phyloP scores from a whole-genome alignment of 1,140 invertebrate species.

The Maconellicoccus hirsutus region DNA sequence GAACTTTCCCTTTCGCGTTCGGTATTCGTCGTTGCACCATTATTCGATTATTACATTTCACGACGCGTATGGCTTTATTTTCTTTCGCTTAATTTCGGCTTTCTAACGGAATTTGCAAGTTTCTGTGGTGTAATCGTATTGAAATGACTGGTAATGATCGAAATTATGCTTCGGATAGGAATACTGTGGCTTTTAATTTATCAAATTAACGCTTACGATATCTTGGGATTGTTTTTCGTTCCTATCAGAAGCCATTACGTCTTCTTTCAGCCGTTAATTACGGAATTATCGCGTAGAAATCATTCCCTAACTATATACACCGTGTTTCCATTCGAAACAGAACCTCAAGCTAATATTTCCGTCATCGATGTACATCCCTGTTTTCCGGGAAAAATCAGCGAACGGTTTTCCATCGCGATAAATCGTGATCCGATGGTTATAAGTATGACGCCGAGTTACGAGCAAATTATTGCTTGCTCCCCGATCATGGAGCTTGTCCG shows the following conservation, averaged over 20 bases:
- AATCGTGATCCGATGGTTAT: neutral
- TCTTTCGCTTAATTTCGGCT: too few species aligned
- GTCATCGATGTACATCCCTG: neutral
- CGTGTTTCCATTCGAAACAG: conserved; percentile 35
- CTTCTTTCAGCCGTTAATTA: conserved; percentile 32
- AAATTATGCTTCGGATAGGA: too few species aligned
- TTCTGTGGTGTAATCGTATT: too few species aligned
- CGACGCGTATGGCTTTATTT: too few species aligned
- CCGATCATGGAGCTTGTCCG: conserved; percentile 25
- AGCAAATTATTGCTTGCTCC: conserved; percentile 30
- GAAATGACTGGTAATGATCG: too few species aligned
- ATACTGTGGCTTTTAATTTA: too few species aligned
- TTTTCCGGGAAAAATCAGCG: neutral
- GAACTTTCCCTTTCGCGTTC: too few species aligned
- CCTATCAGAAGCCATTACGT: conserved; percentile 34
- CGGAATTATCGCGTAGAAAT: conserved; percentile 31
- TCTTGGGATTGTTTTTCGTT: conserved; percentile 33
- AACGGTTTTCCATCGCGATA: neutral
- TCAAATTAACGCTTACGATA: conserved; percentile 24
- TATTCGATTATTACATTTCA: too few species aligned
- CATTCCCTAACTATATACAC: conserved; percentile 33
- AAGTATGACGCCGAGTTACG: neutral
- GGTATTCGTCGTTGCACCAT: too few species aligned
- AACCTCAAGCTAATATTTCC: neutral
- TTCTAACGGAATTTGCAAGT: too few species aligned